phyloP scores from a whole-genome alignment of 2,888 invertebrate species.

The Magallana nippona region DNA sequence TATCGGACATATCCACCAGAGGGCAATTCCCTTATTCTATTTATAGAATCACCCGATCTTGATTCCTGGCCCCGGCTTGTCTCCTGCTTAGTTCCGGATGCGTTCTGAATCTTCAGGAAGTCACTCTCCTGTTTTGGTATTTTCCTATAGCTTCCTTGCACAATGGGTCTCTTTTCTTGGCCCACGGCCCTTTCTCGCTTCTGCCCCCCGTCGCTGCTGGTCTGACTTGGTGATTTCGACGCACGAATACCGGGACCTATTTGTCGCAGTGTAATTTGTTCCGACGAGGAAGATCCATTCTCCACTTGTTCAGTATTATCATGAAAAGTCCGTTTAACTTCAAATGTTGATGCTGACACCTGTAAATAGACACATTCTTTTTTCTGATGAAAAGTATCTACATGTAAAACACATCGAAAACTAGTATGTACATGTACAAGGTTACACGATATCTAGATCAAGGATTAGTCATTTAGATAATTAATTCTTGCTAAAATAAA shows the following conservation, averaged over 20 bases:
- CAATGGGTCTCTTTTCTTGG: neutral
- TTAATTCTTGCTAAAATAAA: no score
- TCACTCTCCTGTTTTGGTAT: slow-evolving; percentile 51
- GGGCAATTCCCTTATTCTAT: slow-evolving; percentile 21
- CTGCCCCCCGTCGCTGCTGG: slow-evolving; percentile 32
- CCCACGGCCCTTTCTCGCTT: slow-evolving; percentile 8
- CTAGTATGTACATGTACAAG: no score
- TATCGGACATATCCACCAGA: slow-evolving; percentile 11
- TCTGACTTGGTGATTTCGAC: slow-evolving; percentile 9
- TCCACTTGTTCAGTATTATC: slow-evolving; percentile 5
- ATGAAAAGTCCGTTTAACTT: slow-evolving; percentile 3
- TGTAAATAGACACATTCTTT: slow-evolving; percentile 3
- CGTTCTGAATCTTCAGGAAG: slow-evolving; percentile 29
- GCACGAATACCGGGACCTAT: slow-evolving; percentile 46
- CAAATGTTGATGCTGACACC: neutral
- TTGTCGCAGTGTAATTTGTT: slow-evolving; percentile 49
- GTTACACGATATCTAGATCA: no score
- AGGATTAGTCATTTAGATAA: no score
- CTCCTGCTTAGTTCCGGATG: neutral
- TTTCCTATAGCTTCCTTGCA: slow-evolving; percentile 49
- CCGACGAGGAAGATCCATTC: slow-evolving; percentile 48
- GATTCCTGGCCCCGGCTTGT: neutral
- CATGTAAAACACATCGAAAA: no score
- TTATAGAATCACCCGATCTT: slow-evolving; percentile 13
- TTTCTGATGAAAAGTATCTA: neutral